Conservation (phyloP, 2,888 invertebrate genomes). For the Acrobasis repandana region DNA sequence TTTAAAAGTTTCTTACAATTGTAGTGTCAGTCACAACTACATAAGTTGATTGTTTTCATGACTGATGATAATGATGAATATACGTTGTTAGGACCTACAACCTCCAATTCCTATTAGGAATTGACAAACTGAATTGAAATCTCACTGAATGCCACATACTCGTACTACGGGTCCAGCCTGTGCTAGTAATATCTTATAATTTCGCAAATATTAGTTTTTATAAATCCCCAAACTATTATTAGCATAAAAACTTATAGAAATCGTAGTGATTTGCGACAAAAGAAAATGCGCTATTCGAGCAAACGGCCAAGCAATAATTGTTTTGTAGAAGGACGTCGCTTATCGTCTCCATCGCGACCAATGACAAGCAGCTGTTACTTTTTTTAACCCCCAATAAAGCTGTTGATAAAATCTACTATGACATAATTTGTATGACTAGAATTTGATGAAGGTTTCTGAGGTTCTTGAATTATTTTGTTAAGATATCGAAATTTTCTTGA, state of each 20-base stretch:
- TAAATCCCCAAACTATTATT: background rate
- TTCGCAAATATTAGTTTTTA: background rate
- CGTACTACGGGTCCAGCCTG: too few relatives aligned
- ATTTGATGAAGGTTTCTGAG: background rate
- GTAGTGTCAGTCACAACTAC: too few relatives aligned
- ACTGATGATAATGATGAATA: too few relatives aligned
- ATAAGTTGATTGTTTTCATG: too few relatives aligned
- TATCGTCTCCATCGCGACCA: slow-evolving; percentile 62
- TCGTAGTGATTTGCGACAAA: slow-evolving; percentile 49
- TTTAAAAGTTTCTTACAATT: too few relatives aligned
- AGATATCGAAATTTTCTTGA: background rate
- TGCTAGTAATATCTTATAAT: background rate
- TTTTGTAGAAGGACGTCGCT: slow-evolving; percentile 75
- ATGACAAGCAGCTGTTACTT: slow-evolving; percentile 71
- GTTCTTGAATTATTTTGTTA: background rate
- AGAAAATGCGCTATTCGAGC: slow-evolving; percentile 28
- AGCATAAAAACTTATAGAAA: slow-evolving; percentile 37
- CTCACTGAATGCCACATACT: too few relatives aligned
- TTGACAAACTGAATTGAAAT: too few relatives aligned
- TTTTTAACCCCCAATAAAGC: slow-evolving; percentile 51
- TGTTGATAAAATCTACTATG: slow-evolving; percentile 37
- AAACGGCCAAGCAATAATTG: slow-evolving; percentile 63
- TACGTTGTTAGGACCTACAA: too few relatives aligned
- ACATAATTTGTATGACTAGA: slow-evolving; percentile 1
- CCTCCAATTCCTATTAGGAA: too few relatives aligned